These are phyloP conservation scores for Liparis tanakae DNA, from an alignment of 2,797 vertebrate species.

Conservation along the genomic window DNA sequence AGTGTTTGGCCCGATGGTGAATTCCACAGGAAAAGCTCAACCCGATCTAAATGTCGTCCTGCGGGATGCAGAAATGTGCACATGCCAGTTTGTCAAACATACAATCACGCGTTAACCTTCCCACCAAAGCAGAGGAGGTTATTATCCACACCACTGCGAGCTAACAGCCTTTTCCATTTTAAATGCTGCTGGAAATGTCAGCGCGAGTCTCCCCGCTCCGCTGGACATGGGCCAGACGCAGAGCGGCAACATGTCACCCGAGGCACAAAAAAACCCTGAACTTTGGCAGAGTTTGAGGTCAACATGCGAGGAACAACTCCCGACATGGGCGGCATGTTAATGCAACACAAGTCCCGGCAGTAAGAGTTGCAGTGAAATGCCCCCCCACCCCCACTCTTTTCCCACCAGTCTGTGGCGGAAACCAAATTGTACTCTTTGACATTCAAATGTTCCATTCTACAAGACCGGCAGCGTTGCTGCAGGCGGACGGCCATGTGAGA, in stretches of 20 bases:
- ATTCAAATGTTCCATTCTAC: conserved; percentile 20
- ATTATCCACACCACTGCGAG: conserved; percentile 21
- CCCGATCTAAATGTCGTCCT: conserved; percentile 4
- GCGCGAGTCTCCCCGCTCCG: background rate
- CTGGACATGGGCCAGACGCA: background rate
- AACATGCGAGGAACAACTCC: background rate
- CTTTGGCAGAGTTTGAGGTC: conserved; percentile 2
- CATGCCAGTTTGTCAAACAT: conserved; percentile 21
- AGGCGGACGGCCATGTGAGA: conserved; percentile 14
- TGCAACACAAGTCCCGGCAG: background rate
- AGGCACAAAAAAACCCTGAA: background rate
- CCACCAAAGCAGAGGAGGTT: conserved; percentile 16
- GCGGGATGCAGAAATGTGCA: conserved; percentile 2
- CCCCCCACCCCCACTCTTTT: background rate
- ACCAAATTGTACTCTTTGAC: conserved; percentile 18
- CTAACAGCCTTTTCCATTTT: conserved; percentile 9
- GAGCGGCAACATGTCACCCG: background rate
- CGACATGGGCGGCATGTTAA: background rate
- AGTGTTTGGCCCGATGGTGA: background rate
- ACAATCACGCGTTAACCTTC: conserved; percentile 21
- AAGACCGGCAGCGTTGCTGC: conserved; percentile 20
- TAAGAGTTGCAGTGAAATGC: background rate
- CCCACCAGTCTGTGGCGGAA: too few relatives aligned
- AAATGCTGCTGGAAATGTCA: conserved; percentile 30
- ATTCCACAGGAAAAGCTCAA: conserved; percentile 8